Conservation (phyloP, 2,113 vertebrate species). For the Cyanoliseus patagonus region DNA sequence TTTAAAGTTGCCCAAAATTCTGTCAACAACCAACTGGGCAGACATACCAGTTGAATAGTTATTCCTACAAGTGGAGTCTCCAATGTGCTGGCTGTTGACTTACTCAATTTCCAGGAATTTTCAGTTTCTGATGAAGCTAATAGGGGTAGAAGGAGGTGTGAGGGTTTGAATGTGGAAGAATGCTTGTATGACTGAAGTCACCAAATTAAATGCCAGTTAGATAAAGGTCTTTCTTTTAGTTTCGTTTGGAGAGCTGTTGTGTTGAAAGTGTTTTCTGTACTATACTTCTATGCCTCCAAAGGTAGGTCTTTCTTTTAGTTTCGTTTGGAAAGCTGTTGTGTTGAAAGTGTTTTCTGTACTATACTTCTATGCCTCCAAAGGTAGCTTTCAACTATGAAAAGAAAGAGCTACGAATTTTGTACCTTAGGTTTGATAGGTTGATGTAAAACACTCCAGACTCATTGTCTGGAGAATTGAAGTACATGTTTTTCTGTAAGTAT, state of each 20-base stretch:
- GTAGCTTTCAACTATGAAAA: background rate
- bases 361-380: rapidly evolving
- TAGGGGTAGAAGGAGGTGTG: background rate
- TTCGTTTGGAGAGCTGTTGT: background rate
- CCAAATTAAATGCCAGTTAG: background rate
- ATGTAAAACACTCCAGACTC: background rate
- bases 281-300: background rate
- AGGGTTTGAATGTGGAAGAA: background rate
- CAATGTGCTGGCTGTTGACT: background rate
- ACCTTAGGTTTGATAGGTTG: background rate
- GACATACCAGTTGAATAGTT: background rate
- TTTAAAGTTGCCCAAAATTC: background rate
- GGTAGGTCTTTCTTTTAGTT: background rate
- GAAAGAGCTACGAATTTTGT: background rate
- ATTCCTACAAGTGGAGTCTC: background rate
- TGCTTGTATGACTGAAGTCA: background rate
- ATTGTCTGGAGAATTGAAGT: background rate
- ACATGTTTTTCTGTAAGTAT: background rate
- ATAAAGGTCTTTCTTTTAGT: background rate
- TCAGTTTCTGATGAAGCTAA: background rate
- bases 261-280: background rate
- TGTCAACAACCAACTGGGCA: background rate
- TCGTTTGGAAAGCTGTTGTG: background rate
- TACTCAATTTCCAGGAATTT: background rate
- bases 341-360: background rate